These are phyloP conservation scores for Drosophila anceps DNA, from an alignment of 2,888 invertebrate species.

Conservation along the genomic window DNA sequence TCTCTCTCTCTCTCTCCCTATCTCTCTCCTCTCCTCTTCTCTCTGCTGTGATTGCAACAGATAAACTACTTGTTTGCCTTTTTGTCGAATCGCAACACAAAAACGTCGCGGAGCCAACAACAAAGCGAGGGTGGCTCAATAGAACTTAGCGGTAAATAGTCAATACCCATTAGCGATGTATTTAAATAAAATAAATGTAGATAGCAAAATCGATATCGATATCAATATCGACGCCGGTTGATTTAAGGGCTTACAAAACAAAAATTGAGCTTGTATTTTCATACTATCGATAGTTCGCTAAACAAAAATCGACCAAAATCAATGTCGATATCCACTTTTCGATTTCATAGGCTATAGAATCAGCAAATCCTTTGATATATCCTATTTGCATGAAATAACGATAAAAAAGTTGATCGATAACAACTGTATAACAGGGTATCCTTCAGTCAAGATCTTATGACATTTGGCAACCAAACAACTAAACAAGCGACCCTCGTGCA, in stretches of 20 bases:
- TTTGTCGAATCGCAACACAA: constrained; percentile 10
- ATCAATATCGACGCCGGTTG: background rate
- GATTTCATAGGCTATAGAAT: too few species aligned
- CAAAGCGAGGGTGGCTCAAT: constrained; percentile 15
- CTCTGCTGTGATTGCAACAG: constrained; percentile 42
- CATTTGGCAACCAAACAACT: background rate
- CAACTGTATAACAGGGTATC: background rate
- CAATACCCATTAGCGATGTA: background rate
- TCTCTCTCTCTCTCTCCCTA: background rate
- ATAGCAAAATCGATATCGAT: too few species aligned
- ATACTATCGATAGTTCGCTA: too few species aligned
- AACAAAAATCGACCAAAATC: background rate
- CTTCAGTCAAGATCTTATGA: background rate
- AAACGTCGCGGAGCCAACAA: background rate
- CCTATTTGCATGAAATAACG: background rate
- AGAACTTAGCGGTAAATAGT: background rate
- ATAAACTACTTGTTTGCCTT: constrained; percentile 47
- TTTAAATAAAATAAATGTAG: too few species aligned
- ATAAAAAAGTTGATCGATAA: background rate
- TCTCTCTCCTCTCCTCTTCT: background rate
- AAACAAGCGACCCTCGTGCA: constrained; percentile 20
- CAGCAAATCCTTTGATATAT: too few species aligned
- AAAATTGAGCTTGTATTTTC: too few species aligned
- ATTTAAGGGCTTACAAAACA: too few species aligned
- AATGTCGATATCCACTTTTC: background rate